These are phyloP conservation scores for Gallinago solitaria DNA, from an alignment of 2,797 vertebrate species.

Conservation along the genomic window DNA sequence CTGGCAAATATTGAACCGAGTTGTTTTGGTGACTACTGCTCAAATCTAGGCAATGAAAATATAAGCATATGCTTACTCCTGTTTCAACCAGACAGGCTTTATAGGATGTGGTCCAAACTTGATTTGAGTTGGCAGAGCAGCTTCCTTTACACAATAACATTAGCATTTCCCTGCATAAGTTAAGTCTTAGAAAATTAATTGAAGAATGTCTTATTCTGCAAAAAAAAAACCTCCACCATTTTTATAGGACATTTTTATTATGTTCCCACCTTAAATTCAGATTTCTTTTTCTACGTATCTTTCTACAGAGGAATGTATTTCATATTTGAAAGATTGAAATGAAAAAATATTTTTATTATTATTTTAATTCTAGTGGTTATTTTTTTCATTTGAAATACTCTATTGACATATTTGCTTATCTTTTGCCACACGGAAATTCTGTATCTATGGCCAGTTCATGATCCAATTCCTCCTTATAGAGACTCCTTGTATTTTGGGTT, in stretches of 20 bases:
- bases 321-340: neutral
- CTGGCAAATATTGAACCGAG: conserved; percentile 39
- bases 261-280: neutral
- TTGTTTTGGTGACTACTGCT: conserved; percentile 15
- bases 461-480: neutral
- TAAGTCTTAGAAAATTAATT: neutral
- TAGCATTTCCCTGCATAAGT: neutral
- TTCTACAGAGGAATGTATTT: neutral
- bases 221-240: accelerated
- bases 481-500: neutral
- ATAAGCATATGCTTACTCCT: neutral
- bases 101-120: conserved; percentile 11
- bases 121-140: conserved; percentile 16
- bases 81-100: neutral
- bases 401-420: neutral
- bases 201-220: neutral
- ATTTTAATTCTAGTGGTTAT: neutral
- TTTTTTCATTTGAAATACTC: neutral
- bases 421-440: neutral
- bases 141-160: neutral
- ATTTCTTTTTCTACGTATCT: neutral
- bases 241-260: neutral
- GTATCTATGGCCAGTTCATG: neutral
- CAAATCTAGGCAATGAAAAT: neutral
- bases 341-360: too few species aligned